A percentile compares a stretch with the other conserved stretches of the same genome.
Evolutionary conservation across 2,113 vertebrate species (phyloP).

Genomic region (Prolemur simus): DNA sequence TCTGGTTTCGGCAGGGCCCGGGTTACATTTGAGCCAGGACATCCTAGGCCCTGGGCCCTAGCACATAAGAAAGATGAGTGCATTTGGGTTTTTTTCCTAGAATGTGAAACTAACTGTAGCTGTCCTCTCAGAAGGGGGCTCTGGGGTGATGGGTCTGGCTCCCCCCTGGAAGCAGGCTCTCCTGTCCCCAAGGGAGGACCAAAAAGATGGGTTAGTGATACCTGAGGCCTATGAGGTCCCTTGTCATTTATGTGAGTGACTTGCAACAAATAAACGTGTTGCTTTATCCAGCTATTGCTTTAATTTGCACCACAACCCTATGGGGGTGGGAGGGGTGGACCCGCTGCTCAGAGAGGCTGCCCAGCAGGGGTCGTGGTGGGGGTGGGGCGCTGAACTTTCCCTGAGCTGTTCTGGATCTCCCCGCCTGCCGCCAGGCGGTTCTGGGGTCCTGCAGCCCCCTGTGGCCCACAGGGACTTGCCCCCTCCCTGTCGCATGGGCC

Average conservation of each 20-base stretch:
- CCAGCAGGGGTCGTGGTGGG: accelerated
- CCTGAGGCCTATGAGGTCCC: not conserved
- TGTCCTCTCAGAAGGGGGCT: not conserved
- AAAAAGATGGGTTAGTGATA: not conserved
- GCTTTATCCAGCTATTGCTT: not conserved
- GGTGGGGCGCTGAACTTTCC: not conserved
- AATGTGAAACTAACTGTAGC: not conserved
- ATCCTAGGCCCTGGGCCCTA: not conserved
- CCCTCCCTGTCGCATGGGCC: not conserved
- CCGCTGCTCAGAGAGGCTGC: not conserved
- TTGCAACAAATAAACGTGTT: too few relatives aligned
- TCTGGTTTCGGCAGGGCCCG: not conserved
- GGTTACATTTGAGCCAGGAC: not conserved
- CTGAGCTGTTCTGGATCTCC: not conserved
- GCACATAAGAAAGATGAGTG: not conserved
- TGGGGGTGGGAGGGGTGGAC: not conserved
- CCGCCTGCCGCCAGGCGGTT: not conserved
- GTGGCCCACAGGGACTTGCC: not conserved
- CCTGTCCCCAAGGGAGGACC: not conserved
- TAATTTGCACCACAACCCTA: not conserved
- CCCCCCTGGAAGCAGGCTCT: too few relatives aligned
- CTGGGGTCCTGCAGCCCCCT: not conserved
- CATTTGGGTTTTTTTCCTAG: not conserved
- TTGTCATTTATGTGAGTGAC: not conserved
- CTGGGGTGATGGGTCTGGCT: not conserved